phyloP scores from a whole-genome alignment of 2,113 vertebrate genomes.

The Isurus oxyrinchus region DNA sequence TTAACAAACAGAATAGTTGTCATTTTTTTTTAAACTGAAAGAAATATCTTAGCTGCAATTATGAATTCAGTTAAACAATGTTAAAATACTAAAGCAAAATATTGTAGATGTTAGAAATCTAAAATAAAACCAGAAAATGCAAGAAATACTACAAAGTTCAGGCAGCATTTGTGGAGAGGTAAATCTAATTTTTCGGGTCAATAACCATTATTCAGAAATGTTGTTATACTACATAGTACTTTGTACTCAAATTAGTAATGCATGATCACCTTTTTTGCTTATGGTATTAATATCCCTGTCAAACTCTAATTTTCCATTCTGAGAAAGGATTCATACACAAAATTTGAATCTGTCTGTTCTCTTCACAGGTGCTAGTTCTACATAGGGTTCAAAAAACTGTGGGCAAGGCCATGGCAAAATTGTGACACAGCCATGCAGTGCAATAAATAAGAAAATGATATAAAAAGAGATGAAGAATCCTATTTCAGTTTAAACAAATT shows the following conservation, averaged over 20 bases:
- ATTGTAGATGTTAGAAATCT: neutral
- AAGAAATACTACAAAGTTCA: neutral
- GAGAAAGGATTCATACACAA: neutral
- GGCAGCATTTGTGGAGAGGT: neutral
- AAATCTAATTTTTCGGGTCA: neutral
- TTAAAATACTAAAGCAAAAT: neutral
- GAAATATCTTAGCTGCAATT: neutral
- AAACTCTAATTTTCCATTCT: neutral
- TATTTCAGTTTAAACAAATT: neutral
- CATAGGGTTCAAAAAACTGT: neutral
- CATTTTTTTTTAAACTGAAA: neutral
- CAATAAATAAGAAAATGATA: neutral
- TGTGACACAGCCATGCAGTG: neutral
- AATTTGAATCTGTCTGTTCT: neutral
- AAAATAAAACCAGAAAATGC: neutral
- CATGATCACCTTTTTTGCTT: neutral
- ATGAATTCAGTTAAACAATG: slow-evolving; percentile 22
- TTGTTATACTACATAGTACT: neutral
- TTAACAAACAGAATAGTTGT: neutral
- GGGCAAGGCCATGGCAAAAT: neutral
- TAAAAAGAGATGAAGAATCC: neutral
- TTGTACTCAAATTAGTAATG: slow-evolving; percentile 1
- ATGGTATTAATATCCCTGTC: neutral
- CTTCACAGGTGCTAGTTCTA: neutral
- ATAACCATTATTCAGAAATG: neutral